Conservation (phyloP, 2,797 vertebrate species). For the Manis pentadactyla region DNA sequence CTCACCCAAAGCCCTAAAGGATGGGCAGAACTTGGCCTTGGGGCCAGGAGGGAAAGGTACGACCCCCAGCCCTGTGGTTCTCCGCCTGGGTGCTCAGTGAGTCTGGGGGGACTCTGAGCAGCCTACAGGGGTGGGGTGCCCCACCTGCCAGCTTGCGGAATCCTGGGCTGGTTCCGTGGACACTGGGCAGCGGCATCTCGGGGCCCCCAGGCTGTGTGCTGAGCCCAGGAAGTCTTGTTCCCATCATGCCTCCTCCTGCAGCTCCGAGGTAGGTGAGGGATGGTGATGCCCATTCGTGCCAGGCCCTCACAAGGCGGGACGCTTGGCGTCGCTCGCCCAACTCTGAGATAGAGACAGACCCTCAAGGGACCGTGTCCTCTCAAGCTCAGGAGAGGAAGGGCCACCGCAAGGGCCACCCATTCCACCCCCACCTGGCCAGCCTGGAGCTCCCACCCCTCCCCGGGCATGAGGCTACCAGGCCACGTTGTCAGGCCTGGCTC, state of each 20-base stretch:
- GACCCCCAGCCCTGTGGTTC: neutral
- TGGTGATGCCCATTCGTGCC: accelerated
- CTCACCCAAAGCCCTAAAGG: neutral
- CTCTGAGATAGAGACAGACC: neutral
- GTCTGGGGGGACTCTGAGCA: neutral
- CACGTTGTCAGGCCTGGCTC: neutral
- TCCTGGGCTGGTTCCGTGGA: neutral
- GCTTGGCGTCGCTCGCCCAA: neutral
- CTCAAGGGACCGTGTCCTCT: neutral
- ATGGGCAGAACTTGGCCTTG: no score
- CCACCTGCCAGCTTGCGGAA: accelerated
- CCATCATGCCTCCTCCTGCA: neutral
- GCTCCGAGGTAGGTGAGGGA: neutral
- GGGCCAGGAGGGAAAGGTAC: neutral
- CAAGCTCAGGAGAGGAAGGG: neutral
- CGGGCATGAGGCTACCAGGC: neutral
- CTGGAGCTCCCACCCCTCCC: neutral
- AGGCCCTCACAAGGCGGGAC: neutral
- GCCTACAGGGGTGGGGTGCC: no score
- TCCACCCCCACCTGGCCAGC: no score
- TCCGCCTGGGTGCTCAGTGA: neutral
- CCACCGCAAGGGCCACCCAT: no score
- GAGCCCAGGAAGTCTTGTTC: neutral
- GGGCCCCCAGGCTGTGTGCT: neutral
- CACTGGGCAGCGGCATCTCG: neutral